Percentiles rank a stretch among this genome's conserved stretches.
phyloP scores from a whole-genome alignment of 2,113 vertebrate species.

The Erinaceus europaeus region DNA sequence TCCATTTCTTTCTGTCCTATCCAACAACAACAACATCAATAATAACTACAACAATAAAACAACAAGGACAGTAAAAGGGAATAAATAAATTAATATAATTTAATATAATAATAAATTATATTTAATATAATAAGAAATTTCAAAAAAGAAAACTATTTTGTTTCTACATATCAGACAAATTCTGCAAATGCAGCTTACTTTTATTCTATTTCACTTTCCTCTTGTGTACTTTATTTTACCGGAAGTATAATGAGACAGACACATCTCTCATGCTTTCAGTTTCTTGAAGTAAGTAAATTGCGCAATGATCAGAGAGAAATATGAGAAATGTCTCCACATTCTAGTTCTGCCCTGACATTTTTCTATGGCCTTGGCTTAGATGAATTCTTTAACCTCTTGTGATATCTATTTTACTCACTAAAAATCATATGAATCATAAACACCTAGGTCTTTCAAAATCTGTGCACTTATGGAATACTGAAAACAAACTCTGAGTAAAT shows the following conservation, averaged over 20 bases:
- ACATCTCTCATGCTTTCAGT: neutral
- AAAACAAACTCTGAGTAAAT: neutral
- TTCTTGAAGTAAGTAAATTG: conserved; percentile 8
- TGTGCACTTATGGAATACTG: neutral
- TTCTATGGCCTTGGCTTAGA: neutral
- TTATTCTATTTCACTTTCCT: neutral
- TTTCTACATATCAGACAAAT: neutral
- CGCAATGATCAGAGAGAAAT: neutral
- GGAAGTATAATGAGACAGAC: neutral
- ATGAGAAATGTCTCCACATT: neutral
- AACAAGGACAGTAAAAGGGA: too few relatives aligned
- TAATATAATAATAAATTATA: too few relatives aligned
- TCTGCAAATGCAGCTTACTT: neutral
- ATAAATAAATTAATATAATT: too few relatives aligned
- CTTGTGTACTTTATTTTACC: neutral
- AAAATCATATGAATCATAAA: conserved; percentile 26
- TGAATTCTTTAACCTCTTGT: neutral
- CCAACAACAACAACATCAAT: too few relatives aligned
- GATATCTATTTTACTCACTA: neutral
- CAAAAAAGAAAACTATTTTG: neutral
- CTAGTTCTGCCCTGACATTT: conserved; percentile 11
- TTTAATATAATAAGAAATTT: neutral
- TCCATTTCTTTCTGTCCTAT: too few relatives aligned
- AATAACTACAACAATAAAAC: too few relatives aligned
- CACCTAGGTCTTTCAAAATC: neutral